Conservation (phyloP, 2,113 vertebrate species). For the Mobula birostris region DNA sequence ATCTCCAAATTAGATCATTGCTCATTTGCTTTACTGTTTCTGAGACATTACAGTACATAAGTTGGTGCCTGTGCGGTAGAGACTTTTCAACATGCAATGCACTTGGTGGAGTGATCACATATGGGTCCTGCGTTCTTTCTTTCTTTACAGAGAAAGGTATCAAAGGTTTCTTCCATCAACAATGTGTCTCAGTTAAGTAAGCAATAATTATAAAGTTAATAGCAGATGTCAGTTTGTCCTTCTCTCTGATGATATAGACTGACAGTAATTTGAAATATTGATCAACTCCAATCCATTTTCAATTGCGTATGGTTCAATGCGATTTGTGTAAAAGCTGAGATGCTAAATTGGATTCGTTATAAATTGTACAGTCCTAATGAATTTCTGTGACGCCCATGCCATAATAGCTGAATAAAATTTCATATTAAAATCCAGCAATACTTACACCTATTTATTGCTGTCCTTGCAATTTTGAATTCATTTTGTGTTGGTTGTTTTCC, state of each 20-base stretch:
- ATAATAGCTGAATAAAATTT: not conserved
- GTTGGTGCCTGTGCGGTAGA: too few species aligned
- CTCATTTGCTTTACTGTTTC: not conserved
- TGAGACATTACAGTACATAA: not conserved
- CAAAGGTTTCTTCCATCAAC: not conserved
- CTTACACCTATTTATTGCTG: not conserved
- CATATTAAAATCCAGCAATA: not conserved
- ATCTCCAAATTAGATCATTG: not conserved
- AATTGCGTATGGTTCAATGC: not conserved
- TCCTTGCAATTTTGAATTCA: not conserved
- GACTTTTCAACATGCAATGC: not conserved
- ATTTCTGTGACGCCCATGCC: not conserved
- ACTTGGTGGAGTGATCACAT: not conserved
- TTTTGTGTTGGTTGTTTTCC: not conserved
- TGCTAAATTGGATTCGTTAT: constrained; percentile 5
- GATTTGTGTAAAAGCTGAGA: constrained; percentile 13
- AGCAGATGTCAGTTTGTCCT: constrained; percentile 21
- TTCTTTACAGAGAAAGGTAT: not conserved
- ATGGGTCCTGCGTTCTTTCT: not conserved
- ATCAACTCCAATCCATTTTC: not conserved
- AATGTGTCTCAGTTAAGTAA: not conserved
- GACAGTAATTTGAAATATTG: not conserved
- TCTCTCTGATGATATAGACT: not conserved
- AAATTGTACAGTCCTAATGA: not conserved
- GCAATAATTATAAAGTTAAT: constrained; percentile 23